Evolutionary conservation across 1,140 invertebrate species (phyloP).

Genomic region (Pachypsylla venusta): DNA sequence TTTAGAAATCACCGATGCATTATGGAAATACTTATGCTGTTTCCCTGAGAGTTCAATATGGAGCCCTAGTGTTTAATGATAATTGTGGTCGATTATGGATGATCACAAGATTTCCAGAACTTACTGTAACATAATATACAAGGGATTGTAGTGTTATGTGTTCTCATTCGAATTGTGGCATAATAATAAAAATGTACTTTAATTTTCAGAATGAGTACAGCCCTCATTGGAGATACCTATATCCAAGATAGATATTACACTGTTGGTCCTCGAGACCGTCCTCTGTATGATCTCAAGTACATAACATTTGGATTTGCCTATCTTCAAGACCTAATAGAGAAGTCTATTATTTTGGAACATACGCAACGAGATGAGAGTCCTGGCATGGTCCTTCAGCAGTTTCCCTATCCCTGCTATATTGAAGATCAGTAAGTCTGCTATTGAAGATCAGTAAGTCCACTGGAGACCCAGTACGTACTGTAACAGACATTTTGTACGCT

Average conservation of each 20-base stretch:
- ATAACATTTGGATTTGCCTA: slow-evolving; percentile 41
- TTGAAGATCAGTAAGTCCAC: background rate
- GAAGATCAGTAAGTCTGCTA: slow-evolving; percentile 36
- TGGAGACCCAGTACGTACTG: background rate
- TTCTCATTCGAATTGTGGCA: no score
- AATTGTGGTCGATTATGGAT: no score
- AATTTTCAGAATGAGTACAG: slow-evolving; percentile 38
- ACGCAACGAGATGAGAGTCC: slow-evolving; percentile 28
- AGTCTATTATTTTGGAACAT: slow-evolving; percentile 36
- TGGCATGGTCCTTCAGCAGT: slow-evolving; percentile 35
- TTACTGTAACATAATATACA: no score
- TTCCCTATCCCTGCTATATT: slow-evolving; percentile 45
- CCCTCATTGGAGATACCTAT: slow-evolving; percentile 39
- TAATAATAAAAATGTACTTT: no score
- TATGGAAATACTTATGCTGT: no score
- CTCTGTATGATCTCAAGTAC: slow-evolving; percentile 39
- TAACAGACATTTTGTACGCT: no score
- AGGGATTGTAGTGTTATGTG: no score
- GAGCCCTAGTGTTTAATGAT: no score
- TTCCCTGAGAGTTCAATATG: no score
- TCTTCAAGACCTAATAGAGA: slow-evolving; percentile 44
- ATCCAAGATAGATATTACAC: slow-evolving; percentile 31
- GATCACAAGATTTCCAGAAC: no score
- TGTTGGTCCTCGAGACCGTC: slow-evolving; percentile 32
- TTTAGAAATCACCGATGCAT: no score